Evolutionary conservation across 1,140 invertebrate species (phyloP).

Genomic region (Drosophila repletoides): DNA sequence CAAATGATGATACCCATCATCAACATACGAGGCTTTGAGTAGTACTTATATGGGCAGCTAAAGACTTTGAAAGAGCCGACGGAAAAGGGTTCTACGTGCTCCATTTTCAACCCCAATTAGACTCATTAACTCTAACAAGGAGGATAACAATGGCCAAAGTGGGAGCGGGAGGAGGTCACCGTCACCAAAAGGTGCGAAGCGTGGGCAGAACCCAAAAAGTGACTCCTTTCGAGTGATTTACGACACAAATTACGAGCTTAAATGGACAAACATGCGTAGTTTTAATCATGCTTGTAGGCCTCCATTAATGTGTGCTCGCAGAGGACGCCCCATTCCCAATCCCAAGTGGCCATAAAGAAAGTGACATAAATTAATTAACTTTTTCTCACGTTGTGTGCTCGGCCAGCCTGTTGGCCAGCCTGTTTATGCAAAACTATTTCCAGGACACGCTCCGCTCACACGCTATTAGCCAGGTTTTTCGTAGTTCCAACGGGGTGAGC

Average conservation of each 20-base stretch:
- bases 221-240: conserved; percentile 71
- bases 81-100: conserved; percentile 60
- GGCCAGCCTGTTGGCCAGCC: conserved; percentile 22
- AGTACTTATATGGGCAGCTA: conserved; percentile 41
- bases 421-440: conserved; percentile 71
- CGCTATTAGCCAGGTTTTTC: not conserved
- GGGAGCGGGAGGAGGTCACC: conserved; percentile 6
- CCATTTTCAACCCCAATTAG: conserved; percentile 73
- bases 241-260: conserved; percentile 75
- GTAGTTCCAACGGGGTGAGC: conserved; percentile 24
- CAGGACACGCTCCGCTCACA: conserved; percentile 23
- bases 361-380: conserved; percentile 80
- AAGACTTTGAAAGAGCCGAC: conserved; percentile 28
- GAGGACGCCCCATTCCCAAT: not conserved
- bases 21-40: too few species aligned
- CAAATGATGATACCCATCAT: conserved; percentile 42
- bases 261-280: conserved; percentile 80
- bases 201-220: conserved; percentile 41
- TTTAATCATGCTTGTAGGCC: conserved; percentile 74
- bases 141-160: conserved; percentile 47
- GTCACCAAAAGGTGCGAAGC: conserved; percentile 64
- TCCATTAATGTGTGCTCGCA: conserved; percentile 59
- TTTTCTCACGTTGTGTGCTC: conserved; percentile 65
- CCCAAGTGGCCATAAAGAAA: conserved; percentile 70
- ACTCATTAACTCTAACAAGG: conserved; percentile 63